Conservation (phyloP, 2,113 vertebrate genomes). For the Dicentrarchus labrax region DNA sequence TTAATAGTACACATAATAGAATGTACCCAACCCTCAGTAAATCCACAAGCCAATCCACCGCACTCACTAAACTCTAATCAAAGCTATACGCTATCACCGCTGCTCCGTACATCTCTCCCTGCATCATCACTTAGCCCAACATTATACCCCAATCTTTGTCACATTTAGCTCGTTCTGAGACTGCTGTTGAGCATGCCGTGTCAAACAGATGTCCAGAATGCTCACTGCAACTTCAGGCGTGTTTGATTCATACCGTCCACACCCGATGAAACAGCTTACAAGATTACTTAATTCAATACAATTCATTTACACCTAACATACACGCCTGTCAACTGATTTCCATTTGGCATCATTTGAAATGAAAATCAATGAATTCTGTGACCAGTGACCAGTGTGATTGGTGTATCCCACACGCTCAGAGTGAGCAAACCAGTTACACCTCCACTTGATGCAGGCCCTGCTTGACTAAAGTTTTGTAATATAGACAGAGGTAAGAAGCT, state of each 20-base stretch:
- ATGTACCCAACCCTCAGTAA: slow-evolving; percentile 17
- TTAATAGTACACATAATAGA: slow-evolving; percentile 35
- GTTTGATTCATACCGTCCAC: not conserved
- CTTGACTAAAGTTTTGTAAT: not conserved
- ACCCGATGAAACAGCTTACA: not conserved
- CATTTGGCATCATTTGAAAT: too few relatives aligned
- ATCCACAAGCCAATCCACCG: slow-evolving; percentile 15
- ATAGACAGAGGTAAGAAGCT: not conserved
- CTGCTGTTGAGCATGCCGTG: not conserved
- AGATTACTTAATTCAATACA: not conserved
- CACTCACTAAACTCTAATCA: slow-evolving; percentile 14
- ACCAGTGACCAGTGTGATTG: too few relatives aligned
- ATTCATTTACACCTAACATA: too few relatives aligned
- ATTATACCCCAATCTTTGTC: not conserved
- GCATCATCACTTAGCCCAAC: not conserved
- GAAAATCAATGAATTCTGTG: too few relatives aligned
- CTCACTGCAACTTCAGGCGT: not conserved
- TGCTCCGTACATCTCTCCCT: not conserved
- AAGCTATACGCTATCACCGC: not conserved
- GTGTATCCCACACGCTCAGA: not conserved
- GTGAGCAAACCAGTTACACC: not conserved
- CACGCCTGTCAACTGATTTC: too few relatives aligned
- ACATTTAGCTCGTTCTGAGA: not conserved
- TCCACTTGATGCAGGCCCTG: not conserved
- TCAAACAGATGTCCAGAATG: not conserved